phyloP scores from a whole-genome alignment of 2,113 vertebrate genomes.

The Chaetops frenatus region DNA sequence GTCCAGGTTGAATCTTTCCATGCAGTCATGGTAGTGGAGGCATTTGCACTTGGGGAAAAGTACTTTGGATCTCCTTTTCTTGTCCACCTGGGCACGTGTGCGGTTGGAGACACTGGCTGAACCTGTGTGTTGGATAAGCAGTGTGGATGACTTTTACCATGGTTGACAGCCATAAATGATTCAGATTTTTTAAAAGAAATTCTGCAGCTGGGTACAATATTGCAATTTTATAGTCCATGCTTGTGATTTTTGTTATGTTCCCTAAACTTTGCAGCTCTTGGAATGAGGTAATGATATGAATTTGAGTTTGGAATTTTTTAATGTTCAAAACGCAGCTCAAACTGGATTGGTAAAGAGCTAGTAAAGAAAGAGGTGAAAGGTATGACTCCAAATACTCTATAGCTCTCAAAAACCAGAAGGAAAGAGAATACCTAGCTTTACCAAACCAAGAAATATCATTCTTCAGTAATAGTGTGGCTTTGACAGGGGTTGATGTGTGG shows the following conservation, averaged over 20 bases:
- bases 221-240: neutral
- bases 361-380: neutral
- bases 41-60: neutral
- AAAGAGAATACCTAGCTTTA: neutral
- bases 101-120: neutral
- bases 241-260: neutral
- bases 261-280: neutral
- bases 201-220: neutral
- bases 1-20: neutral
- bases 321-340: neutral
- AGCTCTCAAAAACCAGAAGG: neutral
- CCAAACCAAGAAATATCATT: neutral
- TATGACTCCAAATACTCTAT: neutral
- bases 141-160: neutral
- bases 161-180: neutral
- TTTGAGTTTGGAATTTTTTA: neutral
- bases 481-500: neutral
- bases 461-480: neutral
- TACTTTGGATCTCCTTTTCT: neutral
- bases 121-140: neutral
- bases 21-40: neutral
- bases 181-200: neutral
- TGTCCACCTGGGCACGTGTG: fast-evolving
- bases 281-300: neutral
- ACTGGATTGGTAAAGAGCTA: neutral